Percentiles rank a stretch among this genome's conserved stretches.
These are phyloP conservation scores for Percopsis transmontana DNA, from an alignment of 2,113 vertebrate species.

Conservation along the genomic window DNA sequence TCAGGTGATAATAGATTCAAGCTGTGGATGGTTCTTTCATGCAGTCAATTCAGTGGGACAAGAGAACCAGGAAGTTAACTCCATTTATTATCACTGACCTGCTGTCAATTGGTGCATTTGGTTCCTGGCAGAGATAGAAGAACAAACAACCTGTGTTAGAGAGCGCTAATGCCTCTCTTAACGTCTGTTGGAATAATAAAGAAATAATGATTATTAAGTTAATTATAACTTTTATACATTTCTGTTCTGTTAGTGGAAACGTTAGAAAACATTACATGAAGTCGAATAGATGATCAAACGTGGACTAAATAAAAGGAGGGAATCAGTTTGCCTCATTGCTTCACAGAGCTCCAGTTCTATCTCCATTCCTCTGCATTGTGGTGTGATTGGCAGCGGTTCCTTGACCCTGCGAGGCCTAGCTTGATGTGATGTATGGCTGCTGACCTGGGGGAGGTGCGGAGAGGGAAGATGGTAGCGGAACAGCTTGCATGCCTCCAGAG, in stretches of 20 bases:
- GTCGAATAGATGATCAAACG: neutral
- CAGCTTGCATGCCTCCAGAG: constrained; percentile 77
- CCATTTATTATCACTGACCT: constrained; percentile 20
- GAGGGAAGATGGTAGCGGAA: constrained; percentile 62
- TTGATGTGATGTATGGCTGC: constrained; percentile 65
- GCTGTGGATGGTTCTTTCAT: constrained; percentile 58
- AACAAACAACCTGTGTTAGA: neutral
- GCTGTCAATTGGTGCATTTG: neutral
- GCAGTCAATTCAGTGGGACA: constrained; percentile 50
- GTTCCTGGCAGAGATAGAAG: neutral
- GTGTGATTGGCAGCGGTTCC: constrained; percentile 61
- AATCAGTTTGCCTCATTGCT: constrained; percentile 1
- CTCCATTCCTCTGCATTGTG: constrained; percentile 37
- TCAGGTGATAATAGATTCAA: constrained; percentile 81
- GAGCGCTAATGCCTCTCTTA: neutral
- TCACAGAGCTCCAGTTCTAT: constrained; percentile 6
- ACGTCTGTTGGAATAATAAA: neutral
- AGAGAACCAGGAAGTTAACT: constrained; percentile 35
- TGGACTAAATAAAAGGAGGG: neutral
- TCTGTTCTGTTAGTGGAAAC: neutral
- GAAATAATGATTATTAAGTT: neutral
- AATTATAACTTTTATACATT: no score
- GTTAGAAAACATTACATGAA: neutral
- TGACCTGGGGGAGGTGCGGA: constrained; percentile 65
- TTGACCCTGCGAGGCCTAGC: constrained; percentile 50